phyloP scores from a whole-genome alignment of 2,888 invertebrate genomes.

The Anticlea derivata region DNA sequence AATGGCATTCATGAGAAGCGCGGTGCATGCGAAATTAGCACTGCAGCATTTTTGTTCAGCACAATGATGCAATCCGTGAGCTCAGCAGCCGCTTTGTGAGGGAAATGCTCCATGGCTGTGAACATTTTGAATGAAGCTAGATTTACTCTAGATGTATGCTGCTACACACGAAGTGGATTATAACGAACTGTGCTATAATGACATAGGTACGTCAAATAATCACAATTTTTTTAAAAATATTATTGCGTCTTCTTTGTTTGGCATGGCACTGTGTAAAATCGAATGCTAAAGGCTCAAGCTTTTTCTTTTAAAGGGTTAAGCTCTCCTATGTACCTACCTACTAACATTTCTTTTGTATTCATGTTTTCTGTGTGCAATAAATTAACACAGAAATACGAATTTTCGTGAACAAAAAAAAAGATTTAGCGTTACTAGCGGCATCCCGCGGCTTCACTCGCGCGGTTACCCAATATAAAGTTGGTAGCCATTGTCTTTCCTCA shows the following conservation, averaged over 20 bases:
- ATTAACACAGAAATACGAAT: no score
- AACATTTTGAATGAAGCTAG: slow-evolving; percentile 70
- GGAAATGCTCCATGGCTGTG: slow-evolving; percentile 65
- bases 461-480: no score
- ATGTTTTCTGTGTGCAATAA: no score
- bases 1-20: slow-evolving; percentile 64
- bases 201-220: slow-evolving; percentile 30
- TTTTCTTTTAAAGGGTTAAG: no score
- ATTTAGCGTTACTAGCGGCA: no score
- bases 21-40: slow-evolving; percentile 73
- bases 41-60: slow-evolving; percentile 72
- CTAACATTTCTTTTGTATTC: no score
- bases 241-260: background rate
- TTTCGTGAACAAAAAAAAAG: no score
- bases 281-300: no score
- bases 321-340: no score
- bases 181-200: slow-evolving; percentile 48
- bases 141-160: slow-evolving; percentile 50
- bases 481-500: no score
- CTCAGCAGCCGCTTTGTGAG: slow-evolving; percentile 66
- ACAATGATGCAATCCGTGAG: slow-evolving; percentile 74
- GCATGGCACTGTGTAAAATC: no score
- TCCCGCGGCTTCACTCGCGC: no score
- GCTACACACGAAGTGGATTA: slow-evolving; percentile 53
- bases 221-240: background rate